These are phyloP conservation scores for Ibidorhyncha struthersii DNA, from an alignment of 2,113 vertebrate species.

Conservation along the genomic window DNA sequence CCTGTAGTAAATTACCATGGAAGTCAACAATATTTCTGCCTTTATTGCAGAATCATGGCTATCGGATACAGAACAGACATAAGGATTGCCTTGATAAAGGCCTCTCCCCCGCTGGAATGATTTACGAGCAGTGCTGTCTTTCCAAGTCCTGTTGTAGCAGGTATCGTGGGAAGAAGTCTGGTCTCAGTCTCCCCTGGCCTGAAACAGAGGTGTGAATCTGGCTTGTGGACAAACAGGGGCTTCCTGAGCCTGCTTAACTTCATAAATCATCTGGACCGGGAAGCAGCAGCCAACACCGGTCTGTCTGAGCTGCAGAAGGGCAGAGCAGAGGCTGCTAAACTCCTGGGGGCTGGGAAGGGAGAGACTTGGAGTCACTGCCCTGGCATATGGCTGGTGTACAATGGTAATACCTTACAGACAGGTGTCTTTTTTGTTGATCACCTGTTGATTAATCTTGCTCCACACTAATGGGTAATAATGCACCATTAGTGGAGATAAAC, in stretches of 20 bases:
- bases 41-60: not conserved
- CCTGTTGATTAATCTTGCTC: not conserved
- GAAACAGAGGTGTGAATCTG: conserved; percentile 32
- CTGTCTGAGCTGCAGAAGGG: not conserved
- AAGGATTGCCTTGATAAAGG: not conserved
- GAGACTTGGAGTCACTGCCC: not conserved
- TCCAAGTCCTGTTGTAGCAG: conserved; percentile 43
- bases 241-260: conserved; percentile 30
- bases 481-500: not conserved
- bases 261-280: conserved; percentile 27
- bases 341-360: not conserved
- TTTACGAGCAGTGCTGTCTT: conserved; percentile 28
- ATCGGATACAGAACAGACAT: not conserved
- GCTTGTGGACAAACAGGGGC: not conserved
- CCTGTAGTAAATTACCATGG: conserved; percentile 3
- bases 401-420: not conserved
- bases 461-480: not conserved
- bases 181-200: conserved; percentile 15
- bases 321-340: not conserved
- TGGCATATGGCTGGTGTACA: accelerated
- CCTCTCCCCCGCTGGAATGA: not conserved
- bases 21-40: conserved; percentile 11
- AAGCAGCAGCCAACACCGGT: not conserved
- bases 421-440: not conserved
- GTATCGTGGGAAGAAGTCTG: not conserved